Conservation (phyloP, 2,113 vertebrate species). For the Tautogolabrus adspersus region DNA sequence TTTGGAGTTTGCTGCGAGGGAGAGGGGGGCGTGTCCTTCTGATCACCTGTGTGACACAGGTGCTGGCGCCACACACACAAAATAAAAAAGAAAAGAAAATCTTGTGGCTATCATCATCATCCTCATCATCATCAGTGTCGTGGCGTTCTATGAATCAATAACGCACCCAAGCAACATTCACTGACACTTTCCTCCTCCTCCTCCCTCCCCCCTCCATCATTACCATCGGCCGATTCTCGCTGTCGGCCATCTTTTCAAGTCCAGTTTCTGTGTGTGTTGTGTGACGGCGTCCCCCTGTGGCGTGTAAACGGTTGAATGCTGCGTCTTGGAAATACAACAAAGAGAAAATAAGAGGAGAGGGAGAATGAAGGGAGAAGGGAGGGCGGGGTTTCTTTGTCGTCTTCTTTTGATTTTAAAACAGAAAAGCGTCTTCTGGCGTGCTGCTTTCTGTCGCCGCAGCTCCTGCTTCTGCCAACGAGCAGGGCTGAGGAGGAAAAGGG, state of each 20-base stretch:
- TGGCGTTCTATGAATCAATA: conserved; percentile 39
- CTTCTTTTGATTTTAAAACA: conserved; percentile 55
- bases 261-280: conserved; percentile 57
- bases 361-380: background rate
- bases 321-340: conserved; percentile 62
- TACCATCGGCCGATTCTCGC: background rate
- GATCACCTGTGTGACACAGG: conserved; percentile 26
- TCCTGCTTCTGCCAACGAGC: conserved; percentile 42
- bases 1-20: conserved; percentile 59
- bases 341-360: background rate
- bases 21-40: conserved; percentile 53
- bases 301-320: conserved; percentile 72
- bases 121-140: conserved; percentile 40
- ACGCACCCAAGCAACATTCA: conserved; percentile 39
- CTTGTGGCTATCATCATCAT: conserved; percentile 2
- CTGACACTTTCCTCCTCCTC: conserved; percentile 21
- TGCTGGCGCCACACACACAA: background rate
- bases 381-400: conserved; percentile 7
- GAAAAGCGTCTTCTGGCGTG: conserved; percentile 63
- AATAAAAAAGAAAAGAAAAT: conserved; percentile 36
- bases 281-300: conserved; percentile 57
- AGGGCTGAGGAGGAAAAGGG: conserved; percentile 7
- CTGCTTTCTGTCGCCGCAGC: conserved; percentile 43
- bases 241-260: conserved; percentile 51
- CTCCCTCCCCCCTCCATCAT: background rate